A percentile compares a stretch with the other conserved stretches of the same genome.
phyloP scores from a whole-genome alignment of 1,140 invertebrate species.

The Rhagoletis pomonella region DNA sequence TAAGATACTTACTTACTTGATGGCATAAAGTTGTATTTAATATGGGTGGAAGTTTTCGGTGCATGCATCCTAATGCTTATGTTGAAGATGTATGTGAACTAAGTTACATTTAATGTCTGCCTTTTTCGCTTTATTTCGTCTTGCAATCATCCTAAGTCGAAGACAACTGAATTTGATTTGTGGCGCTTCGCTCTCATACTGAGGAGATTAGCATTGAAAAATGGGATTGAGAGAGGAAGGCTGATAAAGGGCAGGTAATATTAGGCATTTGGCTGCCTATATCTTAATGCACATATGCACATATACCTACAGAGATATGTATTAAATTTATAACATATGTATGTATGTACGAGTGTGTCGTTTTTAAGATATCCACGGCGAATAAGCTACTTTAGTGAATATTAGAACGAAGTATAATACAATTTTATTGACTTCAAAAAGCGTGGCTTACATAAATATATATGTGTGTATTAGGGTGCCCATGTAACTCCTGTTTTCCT shows the following conservation, averaged over 20 bases:
- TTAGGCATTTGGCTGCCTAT: neutral
- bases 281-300: neutral
- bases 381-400: too few relatives aligned
- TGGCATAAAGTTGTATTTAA: neutral
- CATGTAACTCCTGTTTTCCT: too few relatives aligned
- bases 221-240: neutral
- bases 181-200: constrained; percentile 11
- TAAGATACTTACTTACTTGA: neutral
- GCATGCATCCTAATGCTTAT: neutral
- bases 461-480: too few relatives aligned
- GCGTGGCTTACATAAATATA: too few relatives aligned
- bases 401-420: too few relatives aligned
- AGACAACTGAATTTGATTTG: constrained; percentile 29
- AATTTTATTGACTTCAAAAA: too few relatives aligned
- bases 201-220: neutral
- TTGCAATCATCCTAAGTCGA: neutral
- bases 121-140: neutral
- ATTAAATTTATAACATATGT: too few relatives aligned
- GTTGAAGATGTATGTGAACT: neutral
- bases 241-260: neutral
- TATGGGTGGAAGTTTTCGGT: neutral
- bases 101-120: too few relatives aligned
- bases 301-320: too few relatives aligned
- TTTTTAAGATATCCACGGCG: too few relatives aligned
- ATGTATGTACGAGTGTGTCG: too few relatives aligned